Evolutionary conservation across 2,888 invertebrate genomes (phyloP).

Genomic region (Pteria penguin): DNA sequence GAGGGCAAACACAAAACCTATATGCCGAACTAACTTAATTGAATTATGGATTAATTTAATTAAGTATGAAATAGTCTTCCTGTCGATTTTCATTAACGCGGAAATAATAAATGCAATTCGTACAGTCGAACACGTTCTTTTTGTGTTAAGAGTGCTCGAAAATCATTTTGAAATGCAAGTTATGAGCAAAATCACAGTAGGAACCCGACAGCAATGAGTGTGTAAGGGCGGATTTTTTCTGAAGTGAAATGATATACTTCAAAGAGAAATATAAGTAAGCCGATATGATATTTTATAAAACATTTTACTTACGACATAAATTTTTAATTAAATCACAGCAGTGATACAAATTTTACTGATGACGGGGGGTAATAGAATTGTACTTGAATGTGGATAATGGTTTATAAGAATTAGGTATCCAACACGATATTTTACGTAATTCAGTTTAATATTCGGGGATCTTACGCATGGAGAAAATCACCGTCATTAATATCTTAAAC

Average conservation of each 20-base stretch:
- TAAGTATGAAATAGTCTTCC: slow-evolving; percentile 23
- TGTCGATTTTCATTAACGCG: slow-evolving; percentile 14
- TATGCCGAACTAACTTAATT: not conserved
- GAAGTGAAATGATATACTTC: slow-evolving; percentile 24
- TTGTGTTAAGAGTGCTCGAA: not conserved
- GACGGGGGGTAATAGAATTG: slow-evolving; percentile 2
- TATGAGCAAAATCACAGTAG: not conserved
- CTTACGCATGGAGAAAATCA: too few species aligned
- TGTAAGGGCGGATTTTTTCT: slow-evolving; percentile 1
- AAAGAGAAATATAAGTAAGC: slow-evolving; percentile 26
- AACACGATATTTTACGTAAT: too few species aligned
- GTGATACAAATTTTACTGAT: not conserved
- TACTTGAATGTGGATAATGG: too few species aligned
- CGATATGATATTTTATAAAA: slow-evolving; percentile 44
- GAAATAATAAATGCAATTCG: slow-evolving; percentile 8
- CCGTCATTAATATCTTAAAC: too few species aligned
- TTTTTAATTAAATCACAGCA: slow-evolving; percentile 45
- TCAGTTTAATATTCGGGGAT: too few species aligned
- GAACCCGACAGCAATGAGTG: not conserved
- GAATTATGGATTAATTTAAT: slow-evolving; percentile 25
- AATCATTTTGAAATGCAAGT: not conserved
- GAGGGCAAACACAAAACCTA: too few species aligned
- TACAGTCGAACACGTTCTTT: slow-evolving; percentile 9
- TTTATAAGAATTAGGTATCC: too few species aligned
- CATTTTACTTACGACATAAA: slow-evolving; percentile 28